Evolutionary conservation across 1,140 invertebrate species (phyloP), one percentile per base, ranked within the genome.

Genomic region (Drosophila watanabei): DNA sequence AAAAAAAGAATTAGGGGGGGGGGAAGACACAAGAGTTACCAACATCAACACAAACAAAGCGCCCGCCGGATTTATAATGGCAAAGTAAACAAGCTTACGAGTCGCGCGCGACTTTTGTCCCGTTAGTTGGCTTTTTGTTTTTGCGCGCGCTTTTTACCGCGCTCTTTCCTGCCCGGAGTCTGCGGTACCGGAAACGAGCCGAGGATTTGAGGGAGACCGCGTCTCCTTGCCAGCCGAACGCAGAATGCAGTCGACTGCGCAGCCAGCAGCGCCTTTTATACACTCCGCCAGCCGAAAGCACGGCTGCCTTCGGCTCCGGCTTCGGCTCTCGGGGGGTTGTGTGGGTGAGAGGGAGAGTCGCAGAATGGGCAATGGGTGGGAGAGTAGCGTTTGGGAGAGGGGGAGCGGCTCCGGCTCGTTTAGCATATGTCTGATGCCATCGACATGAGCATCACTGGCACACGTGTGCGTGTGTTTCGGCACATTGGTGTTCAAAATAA

Each of bases 111-210:
- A 78, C 73, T 78, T 83, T 72, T 79, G 54, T 80, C 54, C 75
- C 61, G 69, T 45, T 59, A 64, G 49, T 54, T 60, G 46, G 37
- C 49, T 63, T 48, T 76, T 82, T 68, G 73, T 68, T 84, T 88
- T 87, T 88, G 78, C 85, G 85, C 85, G 85, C 85, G 81, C 86
- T 89, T 90, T 89, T 82, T 77, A 35, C 43, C 58, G 65, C 83
- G 79, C 68, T 60, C 28, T 78, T 62, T 49, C 43, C 45, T 35
- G 46, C 20, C 20, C 13, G 24, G 37, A n/a, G 41, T 54, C 45
- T 57, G 66, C 39, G 45, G 16, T 16, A 56, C 9, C 32, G 14
- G 39, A 39, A 51, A 33, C 20, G 16, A 14, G 63, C 28, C 39
- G 8, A 37, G 9, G 46, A 24, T 32, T 5, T 35, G 41, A 75